Evolutionary conservation across 92 coral and sea anemone species (phyloP).

Genomic region (Umimayanthus kanabou): DNA sequence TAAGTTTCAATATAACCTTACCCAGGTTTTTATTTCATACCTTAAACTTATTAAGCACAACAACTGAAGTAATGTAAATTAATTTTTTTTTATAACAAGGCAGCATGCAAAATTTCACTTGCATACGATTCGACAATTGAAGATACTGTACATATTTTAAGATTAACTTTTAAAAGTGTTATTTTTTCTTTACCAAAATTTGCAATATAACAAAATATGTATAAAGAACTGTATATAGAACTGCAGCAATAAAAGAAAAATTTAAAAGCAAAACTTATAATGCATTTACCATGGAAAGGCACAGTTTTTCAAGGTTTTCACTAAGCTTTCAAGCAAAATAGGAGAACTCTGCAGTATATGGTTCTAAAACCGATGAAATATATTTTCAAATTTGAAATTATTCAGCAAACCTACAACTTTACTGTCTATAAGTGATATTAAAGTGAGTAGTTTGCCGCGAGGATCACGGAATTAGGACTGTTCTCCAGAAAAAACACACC

Average conservation of each 20-base stretch:
- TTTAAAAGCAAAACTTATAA: neutral
- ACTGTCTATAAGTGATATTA: neutral
- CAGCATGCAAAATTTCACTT: conserved; percentile 1
- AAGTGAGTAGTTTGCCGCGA: neutral
- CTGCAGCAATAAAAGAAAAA: neutral
- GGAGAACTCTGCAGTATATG: neutral
- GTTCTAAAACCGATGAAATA: neutral
- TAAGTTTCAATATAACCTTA: neutral
- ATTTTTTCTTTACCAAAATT: neutral
- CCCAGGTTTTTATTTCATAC: neutral
- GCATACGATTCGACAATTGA: neutral
- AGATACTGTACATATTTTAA: neutral
- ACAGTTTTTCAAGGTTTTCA: neutral
- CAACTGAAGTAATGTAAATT: neutral
- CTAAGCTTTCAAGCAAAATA: neutral
- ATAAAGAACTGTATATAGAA: neutral
- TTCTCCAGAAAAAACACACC: neutral
- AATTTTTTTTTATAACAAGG: neutral
- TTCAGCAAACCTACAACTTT: neutral
- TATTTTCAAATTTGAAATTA: neutral
- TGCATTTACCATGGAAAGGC: neutral
- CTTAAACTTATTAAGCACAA: neutral
- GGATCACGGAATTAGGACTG: neutral
- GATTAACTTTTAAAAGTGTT: too few relatives aligned
- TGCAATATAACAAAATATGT: neutral